These are phyloP conservation scores for Allenopithecus nigroviridis DNA, from an alignment of 2,797 vertebrate species.

Conservation along the genomic window DNA sequence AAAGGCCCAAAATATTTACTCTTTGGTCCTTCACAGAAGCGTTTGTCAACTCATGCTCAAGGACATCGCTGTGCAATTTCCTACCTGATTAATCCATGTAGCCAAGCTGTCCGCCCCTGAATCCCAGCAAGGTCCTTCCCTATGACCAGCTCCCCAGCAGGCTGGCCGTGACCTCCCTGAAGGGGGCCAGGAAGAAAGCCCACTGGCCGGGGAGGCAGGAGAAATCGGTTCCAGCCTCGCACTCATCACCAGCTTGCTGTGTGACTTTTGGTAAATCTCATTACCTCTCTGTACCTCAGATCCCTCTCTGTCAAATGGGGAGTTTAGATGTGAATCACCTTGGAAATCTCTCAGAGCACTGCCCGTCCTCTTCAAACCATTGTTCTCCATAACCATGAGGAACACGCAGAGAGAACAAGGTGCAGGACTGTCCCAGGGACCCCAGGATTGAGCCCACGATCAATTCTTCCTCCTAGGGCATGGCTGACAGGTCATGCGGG, in stretches of 20 bases:
- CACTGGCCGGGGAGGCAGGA: fast-evolving
- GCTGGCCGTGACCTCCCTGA: neutral
- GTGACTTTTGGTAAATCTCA: neutral
- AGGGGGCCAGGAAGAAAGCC: neutral
- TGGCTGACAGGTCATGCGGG: fast-evolving
- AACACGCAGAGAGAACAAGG: fast-evolving
- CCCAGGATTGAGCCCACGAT: fast-evolving
- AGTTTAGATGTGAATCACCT: fast-evolving
- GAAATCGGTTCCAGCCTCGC: neutral
- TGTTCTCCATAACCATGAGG: fast-evolving
- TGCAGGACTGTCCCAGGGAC: fast-evolving
- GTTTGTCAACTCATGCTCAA: fast-evolving
- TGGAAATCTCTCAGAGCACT: fast-evolving
- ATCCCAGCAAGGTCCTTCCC: neutral
- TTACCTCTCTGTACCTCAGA: neutral
- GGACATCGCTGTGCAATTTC: neutral
- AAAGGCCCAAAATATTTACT: neutral
- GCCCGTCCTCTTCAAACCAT: fast-evolving
- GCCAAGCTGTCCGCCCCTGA: neutral
- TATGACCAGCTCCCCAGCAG: neutral
- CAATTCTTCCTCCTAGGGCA: fast-evolving
- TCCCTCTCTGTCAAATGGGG: neutral
- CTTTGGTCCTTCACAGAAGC: neutral
- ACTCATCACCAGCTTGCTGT: neutral
- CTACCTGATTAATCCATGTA: fast-evolving